Conservation (phyloP, 2,888 invertebrate species). For the Strigamia transsilvanica region DNA sequence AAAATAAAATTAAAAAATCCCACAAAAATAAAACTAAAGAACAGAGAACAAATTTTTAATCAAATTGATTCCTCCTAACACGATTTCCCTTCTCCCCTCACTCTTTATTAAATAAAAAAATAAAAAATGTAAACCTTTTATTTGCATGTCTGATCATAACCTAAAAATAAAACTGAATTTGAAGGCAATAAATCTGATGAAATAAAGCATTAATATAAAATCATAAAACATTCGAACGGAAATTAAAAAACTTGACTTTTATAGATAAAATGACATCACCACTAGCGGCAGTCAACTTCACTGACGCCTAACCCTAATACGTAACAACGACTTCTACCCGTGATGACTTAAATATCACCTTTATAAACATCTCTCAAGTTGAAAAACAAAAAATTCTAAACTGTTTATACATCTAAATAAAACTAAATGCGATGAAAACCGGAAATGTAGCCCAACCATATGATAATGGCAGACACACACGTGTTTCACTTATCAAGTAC, state of each 20-base stretch:
- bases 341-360: background rate
- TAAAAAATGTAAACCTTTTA: background rate
- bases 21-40: background rate
- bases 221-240: background rate
- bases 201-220: background rate
- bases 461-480: background rate
- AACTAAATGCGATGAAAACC: background rate
- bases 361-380: background rate
- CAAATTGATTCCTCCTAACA: slow-evolving; percentile 20
- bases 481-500: slow-evolving; percentile 1
- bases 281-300: no score
- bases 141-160: background rate
- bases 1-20: background rate
- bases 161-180: background rate
- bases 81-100: background rate
- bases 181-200: background rate
- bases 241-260: no score
- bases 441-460: slow-evolving; percentile 2
- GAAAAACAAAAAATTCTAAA: background rate
- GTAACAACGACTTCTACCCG: background rate
- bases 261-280: no score
- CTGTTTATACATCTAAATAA: background rate
- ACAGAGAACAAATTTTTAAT: slow-evolving; percentile 9
- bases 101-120: background rate
- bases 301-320: no score